phyloP scores from a whole-genome alignment of 1,140 invertebrate species.

The Dendrolimus kikuchii region DNA sequence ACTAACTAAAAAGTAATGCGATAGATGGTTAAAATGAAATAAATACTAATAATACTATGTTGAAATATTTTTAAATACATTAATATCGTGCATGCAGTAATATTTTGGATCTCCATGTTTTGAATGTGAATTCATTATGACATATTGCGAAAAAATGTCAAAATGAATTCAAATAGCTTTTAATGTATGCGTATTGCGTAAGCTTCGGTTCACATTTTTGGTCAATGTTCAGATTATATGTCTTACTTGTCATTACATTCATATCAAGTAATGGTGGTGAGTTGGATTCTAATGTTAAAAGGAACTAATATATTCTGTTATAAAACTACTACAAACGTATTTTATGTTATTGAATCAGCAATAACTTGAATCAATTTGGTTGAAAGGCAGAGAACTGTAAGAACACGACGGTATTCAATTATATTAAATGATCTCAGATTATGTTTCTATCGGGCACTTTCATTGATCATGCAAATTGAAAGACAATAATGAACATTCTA shows the following conservation, averaged over 20 bases:
- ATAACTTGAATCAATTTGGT: too few species aligned
- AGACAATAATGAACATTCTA: too few species aligned
- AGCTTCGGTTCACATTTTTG: constrained; percentile 42
- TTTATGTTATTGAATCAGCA: too few species aligned
- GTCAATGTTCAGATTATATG: constrained; percentile 11
- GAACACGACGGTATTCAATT: too few species aligned
- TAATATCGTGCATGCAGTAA: constrained; percentile 57
- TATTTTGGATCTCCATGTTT: constrained; percentile 49
- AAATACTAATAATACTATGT: constrained; percentile 9
- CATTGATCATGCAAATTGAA: too few species aligned
- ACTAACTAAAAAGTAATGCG: constrained; percentile 18
- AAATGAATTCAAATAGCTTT: constrained; percentile 45
- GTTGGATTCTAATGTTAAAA: too few species aligned
- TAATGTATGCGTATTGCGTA: constrained; percentile 43
- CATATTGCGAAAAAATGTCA: constrained; percentile 14
- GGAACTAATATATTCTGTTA: too few species aligned
- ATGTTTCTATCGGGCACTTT: too few species aligned
- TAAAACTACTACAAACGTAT: too few species aligned
- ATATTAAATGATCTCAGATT: too few species aligned
- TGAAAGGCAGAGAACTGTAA: too few species aligned
- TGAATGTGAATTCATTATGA: constrained; percentile 29
- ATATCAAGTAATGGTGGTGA: too few species aligned
- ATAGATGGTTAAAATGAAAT: constrained; percentile 5
- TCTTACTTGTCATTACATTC: background rate
- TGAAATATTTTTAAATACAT: constrained; percentile 42